Base-by-base conservation (phyloP, 2,888 invertebrate species). In the Cyclophora punctaria region DNA sequence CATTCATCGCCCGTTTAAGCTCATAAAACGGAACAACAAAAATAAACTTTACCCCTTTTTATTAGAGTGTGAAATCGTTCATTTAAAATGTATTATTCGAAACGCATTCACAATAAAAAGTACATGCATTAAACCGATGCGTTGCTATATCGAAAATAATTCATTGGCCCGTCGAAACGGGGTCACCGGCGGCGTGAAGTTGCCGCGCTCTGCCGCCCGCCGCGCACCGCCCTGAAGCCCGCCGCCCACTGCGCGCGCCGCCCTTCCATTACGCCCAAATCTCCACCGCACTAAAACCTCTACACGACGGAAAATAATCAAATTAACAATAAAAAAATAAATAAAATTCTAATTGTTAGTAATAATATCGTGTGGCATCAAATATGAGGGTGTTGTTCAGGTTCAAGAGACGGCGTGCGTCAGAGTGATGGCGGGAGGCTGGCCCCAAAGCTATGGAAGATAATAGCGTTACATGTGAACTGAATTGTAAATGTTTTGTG, bases 61-160 rank as follows among this genome's bases (percentile, higher is more conserved):
- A 4, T 33, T 3, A 33, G 41, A 3, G 41, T 7, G 41, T 7
- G 6, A 41, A 5, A 41, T 7, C 5, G 3, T 5, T 41, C 41
- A 41, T 41, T 41, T 7, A 41, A 41, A 7, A 20, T 41, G 41
- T 41, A 37, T 37, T 37, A 37, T 40, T 35, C 34, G 7, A 6
- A 45, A 41, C 50, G 53, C 57, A 50, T 49, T 55, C 48, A 56
- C 33, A 58, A 63, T 58, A 67, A 68, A 64, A 67, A 66, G 62
- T 56, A 64, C 51, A 56, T 68, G 66, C 73, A 66, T 75, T 73
- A 74, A 72, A 55, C 57, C 66, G 71, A 75, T 74, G 72, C 82
- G 76, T 75, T 80, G 80, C 76, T 80, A 78, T 80, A 80, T 83
- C 82, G 73, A 83, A 84, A 83, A 85, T 85, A 83, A 83, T 84